Percentiles rank a stretch among this genome's conserved stretches.
Conservation (phyloP, 1,140 invertebrate genomes). For the Ephestia elutella region DNA sequence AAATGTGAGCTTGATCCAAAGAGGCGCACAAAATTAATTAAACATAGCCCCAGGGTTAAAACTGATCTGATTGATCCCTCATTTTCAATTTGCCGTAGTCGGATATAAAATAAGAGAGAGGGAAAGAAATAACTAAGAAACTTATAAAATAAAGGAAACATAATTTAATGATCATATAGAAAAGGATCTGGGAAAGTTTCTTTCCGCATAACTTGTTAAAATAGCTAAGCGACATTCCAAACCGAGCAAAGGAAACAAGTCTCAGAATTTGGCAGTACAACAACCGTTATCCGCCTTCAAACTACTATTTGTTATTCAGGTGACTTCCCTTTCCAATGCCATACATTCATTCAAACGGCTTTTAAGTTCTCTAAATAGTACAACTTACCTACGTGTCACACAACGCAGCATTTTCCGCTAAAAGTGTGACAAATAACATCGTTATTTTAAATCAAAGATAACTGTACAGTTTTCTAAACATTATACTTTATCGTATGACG, state of each 20-base stretch:
- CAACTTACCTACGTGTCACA: background rate
- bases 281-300: background rate
- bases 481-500: background rate
- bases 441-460: constrained; percentile 5
- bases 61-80: too few relatives aligned
- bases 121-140: too few relatives aligned
- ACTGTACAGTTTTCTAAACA: background rate
- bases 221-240: background rate
- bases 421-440: constrained; percentile 7
- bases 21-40: too few relatives aligned
- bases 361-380: background rate
- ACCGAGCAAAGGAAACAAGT: background rate
- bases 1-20: too few relatives aligned
- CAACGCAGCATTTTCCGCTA: background rate
- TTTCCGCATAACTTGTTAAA: background rate
- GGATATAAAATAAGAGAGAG: too few relatives aligned
- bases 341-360: background rate
- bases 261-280: background rate
- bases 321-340: constrained; percentile 3
- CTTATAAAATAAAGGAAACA: too few relatives aligned
- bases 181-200: too few relatives aligned
- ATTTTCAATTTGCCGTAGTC: too few relatives aligned
- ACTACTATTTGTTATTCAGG: constrained; percentile 4
- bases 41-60: too few relatives aligned
- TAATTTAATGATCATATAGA: too few relatives aligned